Evolutionary conservation across 2,888 invertebrate genomes (phyloP), one percentile per base, ranked within the genome.

Genomic region (Dryobotodes eremita): DNA sequence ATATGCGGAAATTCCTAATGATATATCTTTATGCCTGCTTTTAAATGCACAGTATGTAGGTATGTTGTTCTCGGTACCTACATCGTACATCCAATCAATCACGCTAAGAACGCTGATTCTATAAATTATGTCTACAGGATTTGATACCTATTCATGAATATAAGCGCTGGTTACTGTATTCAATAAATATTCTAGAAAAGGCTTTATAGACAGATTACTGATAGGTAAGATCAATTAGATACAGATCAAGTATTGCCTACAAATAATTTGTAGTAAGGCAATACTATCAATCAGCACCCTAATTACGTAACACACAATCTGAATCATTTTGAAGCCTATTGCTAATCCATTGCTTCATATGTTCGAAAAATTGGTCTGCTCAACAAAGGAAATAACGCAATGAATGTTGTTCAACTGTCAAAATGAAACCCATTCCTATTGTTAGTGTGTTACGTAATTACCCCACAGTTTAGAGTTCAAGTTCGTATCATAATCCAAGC

Each of bases 1-100:
- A 77, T 55, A 84, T 75, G 75, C 86, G 91, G 91, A 91, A 92
- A 88, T 74, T 17, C 75, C 53, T 74, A 76, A 77, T 71, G 71
- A 80, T 79, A 80, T 79, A 78, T 80, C 26, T 72, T 73, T 71
- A 68, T 72, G 20, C 57, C 66, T 53, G 36, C 0, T 61, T 71
- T 68, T 59, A 61, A 66, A 71, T 48, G 57, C 20, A 61, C 13
- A 15, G 42, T 31, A 36, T 8, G 8, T 46, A 26, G 2, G 55
- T 61, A 70, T 71, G 70, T 62, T 64, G 72, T 53, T 53, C 72
- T 61, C 55, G 59, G 48, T 75, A 42, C 42, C 13, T n/a, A 15
- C 2, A 17, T 36, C 15, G 36, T 61, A 10, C 42, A 48, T 65
- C 13, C 68, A 36, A 86, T 86, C 66, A 79, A 79, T 86, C 87